Evolutionary conservation across 2,888 invertebrate genomes (phyloP), one percentile per base, ranked within the genome.

Genomic region (Electrophaes corylata): DNA sequence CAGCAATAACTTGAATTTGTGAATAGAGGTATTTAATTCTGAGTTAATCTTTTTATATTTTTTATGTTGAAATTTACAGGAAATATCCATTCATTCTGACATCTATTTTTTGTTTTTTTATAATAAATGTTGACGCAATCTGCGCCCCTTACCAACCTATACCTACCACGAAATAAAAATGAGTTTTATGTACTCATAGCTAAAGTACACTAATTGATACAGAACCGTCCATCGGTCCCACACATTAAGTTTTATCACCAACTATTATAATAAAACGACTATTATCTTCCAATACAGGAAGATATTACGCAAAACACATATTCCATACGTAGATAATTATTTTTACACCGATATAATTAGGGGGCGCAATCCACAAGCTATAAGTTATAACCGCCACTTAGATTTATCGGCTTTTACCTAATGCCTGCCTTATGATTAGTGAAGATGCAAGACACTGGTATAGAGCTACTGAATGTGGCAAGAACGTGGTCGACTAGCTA

Each of bases 351-450:
- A 65, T 62, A 64, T 73, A 73, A 74, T 73, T 71, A 70, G 63
- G 69, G 69, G 66, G 65, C 57, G 64, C 57, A 53, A 60, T 64
- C 65, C 58, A 51, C 76, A 72, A 79, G 65, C 76, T 73, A 77
- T 67, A 53, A 65, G 65, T 77, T 73, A 77, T 67, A 54, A 65
- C 60, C 53, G 65, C 60, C 62, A 52, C 49, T 57, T 60, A 76
- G 79, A 83, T 83, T 83, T 84, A 84, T 79, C 71, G 71, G 75
- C 79, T 76, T 73, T 76, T 76, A 73, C 76, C 76, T 71, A 78
- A 79, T 79, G 72, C 66, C 53, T 58, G 76, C 73, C 74, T 80
- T 81, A 81, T 81, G 80, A 83, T 81, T 78, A 76, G 75, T 76
- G 70, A 62, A 66, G 69, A 69, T 58, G 60, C 61, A 41, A 49